These are phyloP conservation scores for Pseudorhiza aurosa DNA, from an alignment of 30 jellyfish, hydroid and myxozoan genomes.

Conservation along the genomic window DNA sequence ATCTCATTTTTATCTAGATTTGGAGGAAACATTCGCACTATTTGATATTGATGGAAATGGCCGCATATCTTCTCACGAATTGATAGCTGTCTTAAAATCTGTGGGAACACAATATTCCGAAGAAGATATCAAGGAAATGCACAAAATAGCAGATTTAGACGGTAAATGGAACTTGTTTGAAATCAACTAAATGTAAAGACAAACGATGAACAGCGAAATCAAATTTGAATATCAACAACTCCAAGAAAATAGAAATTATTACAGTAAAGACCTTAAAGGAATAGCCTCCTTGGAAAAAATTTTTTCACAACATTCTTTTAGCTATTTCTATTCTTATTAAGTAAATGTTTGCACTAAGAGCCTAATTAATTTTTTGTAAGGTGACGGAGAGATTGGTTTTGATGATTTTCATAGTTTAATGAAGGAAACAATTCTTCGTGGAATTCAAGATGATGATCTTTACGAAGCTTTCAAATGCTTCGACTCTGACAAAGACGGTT, in stretches of 20 bases:
- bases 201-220: too few relatives aligned
- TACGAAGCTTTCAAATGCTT: conserved; percentile 78
- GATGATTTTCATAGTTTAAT: conserved; percentile 76
- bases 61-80: conserved; percentile 65
- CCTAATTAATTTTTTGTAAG: conserved; percentile 6
- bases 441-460: conserved; percentile 80
- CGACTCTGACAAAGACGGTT: conserved; percentile 81
- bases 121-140: conserved; percentile 82
- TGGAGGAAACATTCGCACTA: conserved; percentile 72
- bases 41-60: conserved; percentile 96
- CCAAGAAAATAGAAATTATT: too few relatives aligned
- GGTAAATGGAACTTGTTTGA: too few relatives aligned
- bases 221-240: too few relatives aligned
- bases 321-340: too few relatives aligned
- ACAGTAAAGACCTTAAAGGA: too few relatives aligned
- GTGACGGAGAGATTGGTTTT: conserved; percentile 85
- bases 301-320: too few relatives aligned
- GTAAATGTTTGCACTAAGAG: too few relatives aligned
- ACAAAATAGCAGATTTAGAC: conserved; percentile 67
- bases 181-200: too few relatives aligned
- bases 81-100: conserved; percentile 75
- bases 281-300: too few relatives aligned
- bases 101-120: conserved; percentile 69
- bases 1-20: conserved; percentile 14
- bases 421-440: conserved; percentile 74